Conservation (phyloP, 2,113 vertebrate genomes). For the Salvelinus fontinalis region DNA sequence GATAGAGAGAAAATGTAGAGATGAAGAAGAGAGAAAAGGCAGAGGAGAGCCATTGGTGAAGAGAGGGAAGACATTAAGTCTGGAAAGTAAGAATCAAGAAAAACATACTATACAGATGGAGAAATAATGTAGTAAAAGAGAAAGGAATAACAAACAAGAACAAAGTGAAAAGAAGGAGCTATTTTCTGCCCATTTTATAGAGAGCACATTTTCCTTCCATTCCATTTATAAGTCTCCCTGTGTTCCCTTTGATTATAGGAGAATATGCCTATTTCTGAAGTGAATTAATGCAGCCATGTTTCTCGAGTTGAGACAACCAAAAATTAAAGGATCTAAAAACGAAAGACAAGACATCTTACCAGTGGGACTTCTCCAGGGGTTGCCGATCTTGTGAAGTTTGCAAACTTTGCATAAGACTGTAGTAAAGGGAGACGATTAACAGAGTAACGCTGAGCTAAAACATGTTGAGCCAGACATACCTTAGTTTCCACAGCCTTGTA, state of each 20-base stretch:
- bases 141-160: no score
- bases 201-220: no score
- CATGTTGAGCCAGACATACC: neutral
- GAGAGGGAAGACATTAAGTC: neutral
- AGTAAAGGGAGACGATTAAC: neutral
- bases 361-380: constrained; percentile 87
- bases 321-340: neutral
- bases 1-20: neutral
- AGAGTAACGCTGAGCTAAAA: neutral
- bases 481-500: neutral
- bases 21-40: no score
- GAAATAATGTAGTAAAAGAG: no score
- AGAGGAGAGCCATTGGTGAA: neutral
- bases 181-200: no score
- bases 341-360: constrained; percentile 65
- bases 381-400: constrained; percentile 83
- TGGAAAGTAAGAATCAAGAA: neutral
- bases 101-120: no score
- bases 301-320: neutral
- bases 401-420: constrained; percentile 87
- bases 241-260: no score
- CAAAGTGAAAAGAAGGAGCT: no score
- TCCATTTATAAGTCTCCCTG: no score
- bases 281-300: neutral
- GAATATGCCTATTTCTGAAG: neutral